phyloP scores from a whole-genome alignment of 2,113 vertebrate genomes.

The Epinephelus moara region DNA sequence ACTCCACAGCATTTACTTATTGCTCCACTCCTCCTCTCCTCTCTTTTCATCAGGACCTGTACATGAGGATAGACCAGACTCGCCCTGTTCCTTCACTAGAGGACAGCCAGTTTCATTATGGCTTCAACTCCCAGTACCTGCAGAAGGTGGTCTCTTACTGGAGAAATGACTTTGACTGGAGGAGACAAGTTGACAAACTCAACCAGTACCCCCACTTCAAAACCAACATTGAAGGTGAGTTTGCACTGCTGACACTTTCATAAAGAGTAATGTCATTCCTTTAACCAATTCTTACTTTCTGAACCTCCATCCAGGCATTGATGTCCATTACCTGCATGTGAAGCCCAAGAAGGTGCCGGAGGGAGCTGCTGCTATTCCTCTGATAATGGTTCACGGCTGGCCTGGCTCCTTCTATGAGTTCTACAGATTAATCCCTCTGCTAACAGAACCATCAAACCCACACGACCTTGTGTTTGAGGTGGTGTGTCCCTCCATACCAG shows the following conservation, averaged over 20 bases:
- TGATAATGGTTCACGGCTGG: conserved; percentile 93
- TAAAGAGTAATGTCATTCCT: background rate
- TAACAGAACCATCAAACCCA: conserved; percentile 81
- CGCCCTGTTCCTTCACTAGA: conserved; percentile 85
- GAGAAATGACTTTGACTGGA: conserved; percentile 91
- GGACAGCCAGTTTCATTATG: conserved; percentile 88
- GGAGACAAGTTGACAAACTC: conserved; percentile 87
- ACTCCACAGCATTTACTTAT: background rate
- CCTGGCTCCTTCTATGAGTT: conserved; percentile 93
- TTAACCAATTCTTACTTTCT: background rate
- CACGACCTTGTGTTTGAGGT: conserved; percentile 87
- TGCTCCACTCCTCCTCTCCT: background rate
- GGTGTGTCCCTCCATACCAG: conserved; percentile 94
- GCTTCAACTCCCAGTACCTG: conserved; percentile 90
- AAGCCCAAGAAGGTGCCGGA: conserved; percentile 83
- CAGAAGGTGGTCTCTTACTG: conserved; percentile 89
- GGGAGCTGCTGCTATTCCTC: conserved; percentile 78
- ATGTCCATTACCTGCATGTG: conserved; percentile 89
- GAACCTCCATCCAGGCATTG: conserved; percentile 82
- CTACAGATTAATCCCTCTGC: conserved; percentile 88
- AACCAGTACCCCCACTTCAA: conserved; percentile 91
- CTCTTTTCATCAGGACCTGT: conserved; percentile 84
- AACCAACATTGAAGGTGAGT: conserved; percentile 91
- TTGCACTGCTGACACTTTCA: background rate
- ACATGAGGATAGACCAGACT: conserved; percentile 85